Percentiles rank a stretch among this genome's conserved stretches.
Evolutionary conservation across 2,797 vertebrate genomes (phyloP).

Genomic region (Calcarius lapponicus): DNA sequence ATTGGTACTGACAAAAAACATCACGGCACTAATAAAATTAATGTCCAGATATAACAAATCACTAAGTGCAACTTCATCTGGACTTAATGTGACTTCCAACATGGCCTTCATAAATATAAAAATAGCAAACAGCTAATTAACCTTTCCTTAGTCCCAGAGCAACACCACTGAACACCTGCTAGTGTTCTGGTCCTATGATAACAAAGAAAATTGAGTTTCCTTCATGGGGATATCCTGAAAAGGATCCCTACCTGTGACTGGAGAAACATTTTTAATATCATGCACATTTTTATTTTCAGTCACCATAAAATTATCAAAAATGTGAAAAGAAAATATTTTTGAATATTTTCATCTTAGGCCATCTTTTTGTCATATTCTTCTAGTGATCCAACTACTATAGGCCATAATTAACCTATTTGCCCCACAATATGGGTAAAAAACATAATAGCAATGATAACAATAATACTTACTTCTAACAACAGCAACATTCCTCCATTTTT

Average conservation of each 20-base stretch:
- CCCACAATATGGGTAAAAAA: background rate
- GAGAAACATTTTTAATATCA: background rate
- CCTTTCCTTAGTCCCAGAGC: background rate
- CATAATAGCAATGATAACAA: background rate
- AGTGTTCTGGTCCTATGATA: background rate
- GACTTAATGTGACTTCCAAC: background rate
- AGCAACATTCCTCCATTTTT: background rate
- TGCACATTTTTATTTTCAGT: background rate
- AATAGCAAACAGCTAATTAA: background rate
- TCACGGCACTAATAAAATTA: background rate
- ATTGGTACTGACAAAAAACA: background rate
- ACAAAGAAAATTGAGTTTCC: background rate
- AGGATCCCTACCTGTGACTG: background rate
- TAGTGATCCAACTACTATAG: background rate
- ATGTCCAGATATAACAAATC: background rate
- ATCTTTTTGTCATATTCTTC: background rate
- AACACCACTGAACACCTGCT: background rate
- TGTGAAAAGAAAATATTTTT: background rate
- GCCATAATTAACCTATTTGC: rapidly evolving
- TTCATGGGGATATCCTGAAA: background rate
- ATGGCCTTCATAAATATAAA: background rate
- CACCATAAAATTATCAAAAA: background rate
- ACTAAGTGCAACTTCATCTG: background rate
- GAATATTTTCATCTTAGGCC: background rate
- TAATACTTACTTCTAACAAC: background rate